Conservation (phyloP, 2,113 vertebrate genomes). For the Onychostoma macrolepis region DNA sequence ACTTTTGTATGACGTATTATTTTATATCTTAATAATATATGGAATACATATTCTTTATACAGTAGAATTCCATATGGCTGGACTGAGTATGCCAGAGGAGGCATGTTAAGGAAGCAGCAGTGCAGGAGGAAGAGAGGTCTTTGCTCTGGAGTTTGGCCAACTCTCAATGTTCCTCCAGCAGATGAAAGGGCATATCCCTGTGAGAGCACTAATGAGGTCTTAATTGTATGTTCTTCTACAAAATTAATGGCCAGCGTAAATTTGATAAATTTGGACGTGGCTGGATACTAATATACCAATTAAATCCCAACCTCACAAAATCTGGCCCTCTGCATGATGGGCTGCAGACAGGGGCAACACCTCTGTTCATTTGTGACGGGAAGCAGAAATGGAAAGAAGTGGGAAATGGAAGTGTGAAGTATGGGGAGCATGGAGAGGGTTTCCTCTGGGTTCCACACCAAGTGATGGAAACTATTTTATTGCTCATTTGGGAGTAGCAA, state of each 20-base stretch:
- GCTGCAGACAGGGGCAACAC: slow-evolving; percentile 52
- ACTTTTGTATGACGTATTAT: not conserved
- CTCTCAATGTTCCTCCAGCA: slow-evolving; percentile 78
- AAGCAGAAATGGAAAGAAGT: not conserved
- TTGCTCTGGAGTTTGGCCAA: slow-evolving; percentile 74
- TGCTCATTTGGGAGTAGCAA: not conserved
- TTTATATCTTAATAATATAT: not conserved
- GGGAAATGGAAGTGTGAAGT: slow-evolving; percentile 6
- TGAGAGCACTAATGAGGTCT: slow-evolving; percentile 75
- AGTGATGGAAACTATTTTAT: not conserved
- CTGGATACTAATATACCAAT: slow-evolving; percentile 82
- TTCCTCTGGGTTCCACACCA: not conserved
- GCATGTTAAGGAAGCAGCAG: slow-evolving; percentile 47
- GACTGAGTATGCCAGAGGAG: slow-evolving; percentile 8
- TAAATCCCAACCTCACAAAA: slow-evolving; percentile 68
- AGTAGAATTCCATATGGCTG: not conserved
- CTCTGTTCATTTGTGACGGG: not conserved
- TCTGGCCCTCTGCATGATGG: slow-evolving; percentile 67
- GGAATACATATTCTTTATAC: not conserved
- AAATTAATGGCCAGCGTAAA: slow-evolving; percentile 82
- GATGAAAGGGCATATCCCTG: slow-evolving; percentile 80
- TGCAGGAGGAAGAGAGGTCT: slow-evolving; percentile 62
- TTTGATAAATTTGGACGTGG: slow-evolving; percentile 81
- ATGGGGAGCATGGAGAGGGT: not conserved
- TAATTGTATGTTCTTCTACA: slow-evolving; percentile 85